Evolutionary conservation across 2,797 vertebrate species (phyloP), one percentile per base, ranked within the genome.

Genomic region (Pampus argenteus): DNA sequence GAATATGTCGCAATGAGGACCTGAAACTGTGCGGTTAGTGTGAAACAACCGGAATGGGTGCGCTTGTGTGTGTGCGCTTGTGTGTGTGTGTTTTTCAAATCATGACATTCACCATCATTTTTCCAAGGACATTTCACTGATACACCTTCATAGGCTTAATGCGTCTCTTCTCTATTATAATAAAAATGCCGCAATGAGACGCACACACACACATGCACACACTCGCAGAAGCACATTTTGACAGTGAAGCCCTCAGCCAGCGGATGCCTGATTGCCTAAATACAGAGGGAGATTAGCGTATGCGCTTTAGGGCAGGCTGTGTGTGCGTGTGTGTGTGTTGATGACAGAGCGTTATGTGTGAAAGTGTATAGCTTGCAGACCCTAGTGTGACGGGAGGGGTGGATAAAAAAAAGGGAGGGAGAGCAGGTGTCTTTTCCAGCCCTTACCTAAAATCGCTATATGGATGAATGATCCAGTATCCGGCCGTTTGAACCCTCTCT

Each of bases 381-480:
- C 90, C 71, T 36, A 36, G 79, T 83, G 83, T 84, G 89, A 66
- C 76, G 81, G 76, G 79, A 83, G 78, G 85, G 85, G 84, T 76
- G 64, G 79, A 38, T 68, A 25, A 23, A 55, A 45, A 42, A 48
- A 49, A 40, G 60, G 71, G 34, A 22, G 83, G 76, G 67, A 72
- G 82, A 81, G 83, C 83, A 90, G 92, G 86, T 91, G 92, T 91
- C 87, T 89, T 72, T 85, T 79, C 81, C 87, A 82, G 83, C 79
- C 74, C 96, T 97, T 95, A 99, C 97, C 97, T 98, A 96, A 99
- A 99, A 94, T 99, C 97, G 88, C 97, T 99, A 94, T 99, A 99
- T 15, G 97, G 97, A 91, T 99, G 97, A 94, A 99, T 99, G 92
- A 99, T 99, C 97, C 97, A 99, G 94, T 98, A 98, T 87, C 97